These are phyloP conservation scores for Nesospiza acunhae DNA, from an alignment of 2,113 vertebrate species.

Conservation along the genomic window DNA sequence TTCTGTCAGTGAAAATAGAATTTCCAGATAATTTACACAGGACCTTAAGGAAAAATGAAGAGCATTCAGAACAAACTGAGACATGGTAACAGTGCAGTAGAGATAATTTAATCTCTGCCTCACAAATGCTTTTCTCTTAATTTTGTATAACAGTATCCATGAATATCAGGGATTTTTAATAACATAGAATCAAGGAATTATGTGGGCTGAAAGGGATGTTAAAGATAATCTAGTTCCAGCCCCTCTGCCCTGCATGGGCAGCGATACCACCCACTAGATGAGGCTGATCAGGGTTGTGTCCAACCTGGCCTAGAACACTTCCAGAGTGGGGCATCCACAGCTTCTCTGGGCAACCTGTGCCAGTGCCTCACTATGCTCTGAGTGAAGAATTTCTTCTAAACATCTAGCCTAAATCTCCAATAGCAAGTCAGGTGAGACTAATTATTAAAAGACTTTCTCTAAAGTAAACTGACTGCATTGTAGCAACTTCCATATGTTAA, in stretches of 20 bases:
- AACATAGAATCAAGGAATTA: not conserved
- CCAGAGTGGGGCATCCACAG: not conserved
- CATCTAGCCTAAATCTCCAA: not conserved
- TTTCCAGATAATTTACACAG: constrained; percentile 13
- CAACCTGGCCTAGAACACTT: not conserved
- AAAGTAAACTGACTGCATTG: not conserved
- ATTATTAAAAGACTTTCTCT: not conserved
- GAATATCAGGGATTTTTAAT: not conserved
- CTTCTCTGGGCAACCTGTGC: not conserved
- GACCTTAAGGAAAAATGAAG: not conserved
- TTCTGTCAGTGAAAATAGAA: constrained; percentile 34
- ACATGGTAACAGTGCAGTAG: not conserved
- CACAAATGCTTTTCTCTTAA: not conserved
- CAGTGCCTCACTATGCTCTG: not conserved
- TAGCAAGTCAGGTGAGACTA: not conserved
- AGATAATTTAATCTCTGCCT: not conserved
- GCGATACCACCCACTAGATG: not conserved
- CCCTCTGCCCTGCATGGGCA: not conserved
- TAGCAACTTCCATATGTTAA: not conserved
- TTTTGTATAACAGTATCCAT: not conserved
- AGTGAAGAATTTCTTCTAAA: not conserved
- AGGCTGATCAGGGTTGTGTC: not conserved
- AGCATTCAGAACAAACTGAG: not conserved
- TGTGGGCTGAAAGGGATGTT: not conserved
- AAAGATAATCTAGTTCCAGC: not conserved